Evolutionary conservation across 2,888 invertebrate genomes (phyloP), one percentile per base, ranked within the genome.

Genomic region (Gonocerus acuteangulatus): DNA sequence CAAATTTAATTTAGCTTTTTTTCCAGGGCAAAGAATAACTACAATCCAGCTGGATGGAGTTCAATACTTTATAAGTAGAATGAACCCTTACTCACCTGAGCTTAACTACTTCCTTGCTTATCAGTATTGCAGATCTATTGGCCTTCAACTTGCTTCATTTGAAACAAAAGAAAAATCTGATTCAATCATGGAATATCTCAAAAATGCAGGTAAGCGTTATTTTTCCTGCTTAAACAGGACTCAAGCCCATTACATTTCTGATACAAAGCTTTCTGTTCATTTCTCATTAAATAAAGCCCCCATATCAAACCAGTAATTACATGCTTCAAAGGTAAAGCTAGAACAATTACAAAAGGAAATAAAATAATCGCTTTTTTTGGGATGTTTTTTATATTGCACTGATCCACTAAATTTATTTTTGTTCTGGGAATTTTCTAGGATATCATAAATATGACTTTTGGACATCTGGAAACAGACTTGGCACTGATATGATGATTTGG

Each of bases 111-210:
- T 87, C 78, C 78, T 89, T 71, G 88, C 90, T 49, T 90, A 90
- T 75, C 89, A 90, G 72, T 90, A 90, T 72, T 90, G 90, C 76
- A 84, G 90, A 70, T 89, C 89, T 61, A 77, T 90, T 71, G 91
- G 90, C 19, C 77, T 91, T 68, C 90, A 90, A 72, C 77, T 91
- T 71, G 87, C 87, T 48, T 89, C 89, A 13, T 88, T 90, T 71
- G 89, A 89, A 75, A 88, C 89, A 7, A 85, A 86, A 72, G 90
- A 91, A 75, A 90, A 91, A 74, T 87, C 89, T 2, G 87, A 89
- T 72, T 86, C 87, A 48, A 87, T 91, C 78, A 85, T 86, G 57
- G 84, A 86, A 67, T 91, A 89, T 73, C 78, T 91, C 62, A 84
- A 82, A 69, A 89, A 89, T 76, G 88, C 88, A 72, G 89, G 89